Evolutionary conservation across 2,888 invertebrate species (phyloP).

Genomic region (Zygogramma bicolorata): DNA sequence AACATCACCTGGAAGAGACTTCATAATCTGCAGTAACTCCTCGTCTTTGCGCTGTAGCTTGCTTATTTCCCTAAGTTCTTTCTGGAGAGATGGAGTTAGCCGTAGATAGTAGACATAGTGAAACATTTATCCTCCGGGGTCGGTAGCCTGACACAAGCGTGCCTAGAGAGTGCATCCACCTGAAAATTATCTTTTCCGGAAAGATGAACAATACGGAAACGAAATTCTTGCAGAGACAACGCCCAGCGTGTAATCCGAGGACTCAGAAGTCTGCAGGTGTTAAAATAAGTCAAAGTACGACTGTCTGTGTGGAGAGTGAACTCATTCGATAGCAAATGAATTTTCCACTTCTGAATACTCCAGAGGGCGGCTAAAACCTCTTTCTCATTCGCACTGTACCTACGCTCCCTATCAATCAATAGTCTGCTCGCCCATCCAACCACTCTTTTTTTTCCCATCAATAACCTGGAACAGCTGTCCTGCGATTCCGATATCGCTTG

Average conservation of each 20-base stretch:
- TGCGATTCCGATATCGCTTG: constrained; percentile 15
- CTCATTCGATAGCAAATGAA: constrained; percentile 41
- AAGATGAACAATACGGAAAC: constrained; percentile 45
- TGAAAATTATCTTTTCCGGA: constrained; percentile 49
- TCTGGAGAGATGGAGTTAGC: background rate
- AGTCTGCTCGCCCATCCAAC: constrained; percentile 21
- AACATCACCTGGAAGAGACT: background rate
- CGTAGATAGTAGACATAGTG: background rate
- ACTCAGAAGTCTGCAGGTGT: constrained; percentile 46
- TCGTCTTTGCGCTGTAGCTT: background rate
- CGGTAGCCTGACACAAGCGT: constrained; percentile 16
- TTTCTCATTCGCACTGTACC: constrained; percentile 35
- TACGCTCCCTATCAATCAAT: constrained; percentile 33
- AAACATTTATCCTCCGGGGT: constrained; percentile 20
- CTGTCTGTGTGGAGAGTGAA: constrained; percentile 52
- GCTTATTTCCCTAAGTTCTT: background rate
- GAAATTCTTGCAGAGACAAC: constrained; percentile 44
- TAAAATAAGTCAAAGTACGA: constrained; percentile 48
- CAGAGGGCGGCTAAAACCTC: constrained; percentile 43
- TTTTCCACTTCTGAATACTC: constrained; percentile 34
- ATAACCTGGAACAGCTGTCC: constrained; percentile 18
- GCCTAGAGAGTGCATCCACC: constrained; percentile 43
- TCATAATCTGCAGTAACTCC: background rate
- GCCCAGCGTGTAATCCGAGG: constrained; percentile 50
- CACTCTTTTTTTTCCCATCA: background rate